These are phyloP conservation scores for Macrocentrus cingulum DNA, from an alignment of 1,140 invertebrate species.

Conservation along the genomic window DNA sequence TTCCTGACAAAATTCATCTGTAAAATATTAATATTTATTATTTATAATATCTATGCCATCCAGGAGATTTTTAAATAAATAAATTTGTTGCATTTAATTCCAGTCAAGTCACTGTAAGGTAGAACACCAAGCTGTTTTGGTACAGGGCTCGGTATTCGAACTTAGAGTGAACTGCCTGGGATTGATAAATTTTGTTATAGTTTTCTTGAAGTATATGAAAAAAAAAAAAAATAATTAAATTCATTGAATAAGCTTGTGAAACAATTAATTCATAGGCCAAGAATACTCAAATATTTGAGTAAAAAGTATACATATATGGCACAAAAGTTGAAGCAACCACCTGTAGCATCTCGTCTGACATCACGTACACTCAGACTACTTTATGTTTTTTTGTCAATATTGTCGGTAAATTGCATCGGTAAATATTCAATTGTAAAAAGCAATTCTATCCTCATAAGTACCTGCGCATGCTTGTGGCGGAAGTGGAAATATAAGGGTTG, in stretches of 20 bases:
- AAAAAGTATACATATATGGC: background rate
- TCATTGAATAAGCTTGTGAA: background rate
- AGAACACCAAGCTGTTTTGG: constrained; percentile 79
- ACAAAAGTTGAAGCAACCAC: constrained; percentile 35
- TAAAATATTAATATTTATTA: constrained; percentile 40
- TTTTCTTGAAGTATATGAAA: no score
- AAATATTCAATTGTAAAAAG: no score
- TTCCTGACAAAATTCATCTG: constrained; percentile 90
- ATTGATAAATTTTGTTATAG: no score
- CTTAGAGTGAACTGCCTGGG: constrained; percentile 74
- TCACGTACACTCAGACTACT: background rate
- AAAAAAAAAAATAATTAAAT: no score
- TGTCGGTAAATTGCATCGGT: no score
- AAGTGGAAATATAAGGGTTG: constrained; percentile 89
- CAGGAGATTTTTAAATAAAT: background rate
- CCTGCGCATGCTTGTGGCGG: constrained; percentile 93
- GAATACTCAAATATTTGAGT: background rate
- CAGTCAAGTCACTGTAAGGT: constrained; percentile 81
- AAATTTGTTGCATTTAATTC: constrained; percentile 43
- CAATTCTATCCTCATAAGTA: no score
- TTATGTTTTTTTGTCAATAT: constrained; percentile 18
- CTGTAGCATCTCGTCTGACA: constrained; percentile 33
- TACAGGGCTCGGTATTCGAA: constrained; percentile 82
- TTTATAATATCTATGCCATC: background rate
- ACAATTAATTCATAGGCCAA: background rate